phyloP scores from a whole-genome alignment of 2,888 invertebrate species.

The Sepioteuthis lessoniana region DNA sequence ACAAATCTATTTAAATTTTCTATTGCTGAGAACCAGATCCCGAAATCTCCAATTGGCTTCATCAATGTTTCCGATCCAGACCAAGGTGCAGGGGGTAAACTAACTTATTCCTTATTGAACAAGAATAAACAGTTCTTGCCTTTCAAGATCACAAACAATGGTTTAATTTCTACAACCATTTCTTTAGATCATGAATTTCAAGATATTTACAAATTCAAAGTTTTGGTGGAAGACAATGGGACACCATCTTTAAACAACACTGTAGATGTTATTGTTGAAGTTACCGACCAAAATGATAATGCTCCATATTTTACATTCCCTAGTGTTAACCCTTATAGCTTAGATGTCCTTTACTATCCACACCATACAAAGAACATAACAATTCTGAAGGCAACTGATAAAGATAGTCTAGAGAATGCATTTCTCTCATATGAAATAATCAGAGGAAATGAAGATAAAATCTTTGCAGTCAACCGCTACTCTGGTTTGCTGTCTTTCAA shows the following conservation, averaged over 20 bases:
- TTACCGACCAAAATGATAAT: not conserved
- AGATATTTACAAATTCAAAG: not conserved
- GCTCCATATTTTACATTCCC: not conserved
- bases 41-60: not conserved
- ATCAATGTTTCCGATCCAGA: not conserved
- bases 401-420: not conserved
- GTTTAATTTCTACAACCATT: not conserved
- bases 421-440: not conserved
- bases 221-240: not conserved
- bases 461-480: not conserved
- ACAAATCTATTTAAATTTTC: not conserved
- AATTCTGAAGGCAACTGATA: not conserved
- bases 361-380: constrained; percentile 1
- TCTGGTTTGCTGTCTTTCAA: not conserved
- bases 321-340: not conserved
- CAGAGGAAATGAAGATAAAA: not conserved
- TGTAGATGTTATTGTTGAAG: not conserved
- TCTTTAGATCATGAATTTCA: not conserved
- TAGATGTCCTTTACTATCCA: not conserved
- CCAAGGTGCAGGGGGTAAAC: not conserved
- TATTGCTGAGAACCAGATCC: not conserved
- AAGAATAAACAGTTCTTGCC: constrained; percentile 9
- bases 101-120: not conserved
- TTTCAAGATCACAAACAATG: not conserved
- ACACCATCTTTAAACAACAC: not conserved